These are phyloP conservation scores for Forbesichthys papilliferus DNA, from an alignment of 2,113 vertebrate species.

Conservation along the genomic window DNA sequence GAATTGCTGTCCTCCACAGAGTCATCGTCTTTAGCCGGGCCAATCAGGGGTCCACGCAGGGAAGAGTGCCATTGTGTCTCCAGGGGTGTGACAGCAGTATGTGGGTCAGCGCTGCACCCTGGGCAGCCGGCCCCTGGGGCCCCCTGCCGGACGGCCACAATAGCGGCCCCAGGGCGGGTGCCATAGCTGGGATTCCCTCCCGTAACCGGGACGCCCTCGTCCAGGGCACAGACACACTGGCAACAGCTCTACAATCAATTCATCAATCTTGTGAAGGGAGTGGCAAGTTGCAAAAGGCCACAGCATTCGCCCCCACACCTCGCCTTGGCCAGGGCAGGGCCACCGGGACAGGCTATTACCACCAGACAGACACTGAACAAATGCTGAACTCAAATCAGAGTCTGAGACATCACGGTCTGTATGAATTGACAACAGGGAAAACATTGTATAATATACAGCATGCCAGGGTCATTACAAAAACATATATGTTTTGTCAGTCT, in stretches of 20 bases:
- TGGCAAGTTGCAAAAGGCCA: constrained; percentile 68
- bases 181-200: constrained; percentile 82
- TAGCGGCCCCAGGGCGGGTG: constrained; percentile 77
- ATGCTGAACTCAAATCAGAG: constrained; percentile 21
- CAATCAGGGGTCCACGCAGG: constrained; percentile 49
- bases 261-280: constrained; percentile 77
- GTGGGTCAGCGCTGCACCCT: constrained; percentile 76
- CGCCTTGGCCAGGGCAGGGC: constrained; percentile 55
- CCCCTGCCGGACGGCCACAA: constrained; percentile 78
- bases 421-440: constrained; percentile 15
- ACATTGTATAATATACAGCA: neutral
- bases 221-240: constrained; percentile 82
- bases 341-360: constrained; percentile 49
- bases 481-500: neutral
- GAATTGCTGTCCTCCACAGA: constrained; percentile 48
- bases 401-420: constrained; percentile 4
- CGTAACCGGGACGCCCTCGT: constrained; percentile 80
- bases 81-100: constrained; percentile 84
- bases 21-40: constrained; percentile 48
- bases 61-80: constrained; percentile 73
- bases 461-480: neutral
- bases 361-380: constrained; percentile 37
- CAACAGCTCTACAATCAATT: constrained; percentile 80
- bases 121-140: constrained; percentile 75
- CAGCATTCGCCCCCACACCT: constrained; percentile 63